Base-by-base conservation (phyloP, 2,888 invertebrate genomes). In the Lymantria dispar region DNA sequence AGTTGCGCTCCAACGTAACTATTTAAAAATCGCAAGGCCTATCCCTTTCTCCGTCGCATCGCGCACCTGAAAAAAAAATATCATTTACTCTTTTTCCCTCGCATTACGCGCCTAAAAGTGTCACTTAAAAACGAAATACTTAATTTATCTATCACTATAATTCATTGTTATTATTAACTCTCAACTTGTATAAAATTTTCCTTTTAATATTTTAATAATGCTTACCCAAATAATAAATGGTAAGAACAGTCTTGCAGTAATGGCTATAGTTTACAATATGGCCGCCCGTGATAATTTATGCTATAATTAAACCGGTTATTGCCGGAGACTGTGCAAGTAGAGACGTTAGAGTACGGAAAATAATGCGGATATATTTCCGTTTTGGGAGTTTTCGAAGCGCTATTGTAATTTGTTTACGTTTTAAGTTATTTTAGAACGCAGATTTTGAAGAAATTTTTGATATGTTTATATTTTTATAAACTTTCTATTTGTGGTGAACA, bases 221-320 rank as follows among this genome's bases (percentile, higher is more conserved):
- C 8, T 33, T 33, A 33, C 33, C 8, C 3, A 33, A 33, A 33
- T 33, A 33, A 33, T 10, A 33, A 33, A 33, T 33, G 33, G 33
- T 8, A 10, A 33, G 33, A 10, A 33, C 33, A 33, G 33, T 10
- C 33, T 33, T 33, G 33, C 33, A 33, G 3, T 33, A 68, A 54
- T 62, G 52, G 62, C 57, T 39, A 48, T 54, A 40, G 40, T 38
- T 50, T 40, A 13, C 9, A 40, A 40, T 14, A 40, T 40, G 40
- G 40, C 40, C 56, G 59, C 41, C 65, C 67, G 64, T 64, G 63
- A 74, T 73, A 73, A 72, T 70, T 68, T 67, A 65, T 64, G 62
- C 60, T 50, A 64, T 66, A 75, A 76, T 77, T 74, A 72, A 72
- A 65, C 70, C 62, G 60, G 73, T 14, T 71, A 69, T 64, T 61